Conservation (phyloP, 2,797 vertebrate species). For the Acanthurus lineatus region DNA sequence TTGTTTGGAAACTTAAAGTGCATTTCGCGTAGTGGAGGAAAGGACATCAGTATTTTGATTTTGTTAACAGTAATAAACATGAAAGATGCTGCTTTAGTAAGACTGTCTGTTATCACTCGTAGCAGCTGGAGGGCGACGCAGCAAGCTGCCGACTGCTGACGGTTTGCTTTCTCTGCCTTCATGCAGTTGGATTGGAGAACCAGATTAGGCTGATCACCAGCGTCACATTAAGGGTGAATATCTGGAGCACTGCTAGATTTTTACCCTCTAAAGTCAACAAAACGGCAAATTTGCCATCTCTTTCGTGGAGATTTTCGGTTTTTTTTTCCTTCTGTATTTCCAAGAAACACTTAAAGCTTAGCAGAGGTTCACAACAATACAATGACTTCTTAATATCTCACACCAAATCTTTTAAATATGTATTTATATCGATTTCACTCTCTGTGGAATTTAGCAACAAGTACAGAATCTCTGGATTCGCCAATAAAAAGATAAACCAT, state of each 20-base stretch:
- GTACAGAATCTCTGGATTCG: slow-evolving; percentile 85
- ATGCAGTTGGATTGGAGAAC: slow-evolving; percentile 32
- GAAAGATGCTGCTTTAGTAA: slow-evolving; percentile 10
- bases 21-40: slow-evolving; percentile 36
- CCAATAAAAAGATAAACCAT: slow-evolving; percentile 82
- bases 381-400: slow-evolving; percentile 54
- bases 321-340: background rate
- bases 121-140: no score
- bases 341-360: slow-evolving; percentile 36
- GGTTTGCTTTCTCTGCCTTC: slow-evolving; percentile 3
- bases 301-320: background rate
- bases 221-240: slow-evolving; percentile 27
- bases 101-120: no score
- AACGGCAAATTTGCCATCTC: background rate
- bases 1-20: slow-evolving; percentile 46
- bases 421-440: slow-evolving; percentile 88
- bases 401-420: slow-evolving; percentile 78
- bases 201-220: slow-evolving; percentile 52
- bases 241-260: slow-evolving; percentile 39
- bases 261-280: slow-evolving; percentile 2
- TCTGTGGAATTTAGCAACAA: slow-evolving; percentile 81
- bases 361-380: slow-evolving; percentile 31
- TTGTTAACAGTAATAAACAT: slow-evolving; percentile 18
- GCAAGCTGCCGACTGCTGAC: no score
- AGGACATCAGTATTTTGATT: slow-evolving; percentile 40